Base-by-base conservation (phyloP, 2,888 invertebrate species). In the Synanthedon formicaeformis region DNA sequence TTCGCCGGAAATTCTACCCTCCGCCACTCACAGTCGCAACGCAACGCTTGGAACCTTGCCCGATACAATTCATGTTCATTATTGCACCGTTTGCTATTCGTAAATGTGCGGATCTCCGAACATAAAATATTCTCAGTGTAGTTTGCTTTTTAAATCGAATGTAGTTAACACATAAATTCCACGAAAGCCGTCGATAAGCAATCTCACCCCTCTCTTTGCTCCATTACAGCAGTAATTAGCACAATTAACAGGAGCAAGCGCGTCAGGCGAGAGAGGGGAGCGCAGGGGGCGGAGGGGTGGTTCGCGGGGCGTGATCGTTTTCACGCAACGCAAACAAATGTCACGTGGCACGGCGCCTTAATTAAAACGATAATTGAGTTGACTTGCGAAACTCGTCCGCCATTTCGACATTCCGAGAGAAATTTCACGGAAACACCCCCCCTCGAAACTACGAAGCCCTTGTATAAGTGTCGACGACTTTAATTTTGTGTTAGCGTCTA, bases 341-440 rank as follows among this genome's bases (percentile, higher is more conserved):
- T 83, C 87, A 87, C 86, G 86, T 85, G 85, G 82, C 80, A 74
- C 75, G 75, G 75, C 77, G 83, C 85, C 83, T 85, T 87, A 86
- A 87, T 87, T 87, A 87, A 87, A 87, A 87, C 86, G 86, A 86
- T 87, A 87, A 87, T 87, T 87, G 86, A 86, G 86, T 87, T 85
- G 86, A 87, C 85, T 86, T 81, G 84, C 76, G 84, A 85, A 87
- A 85, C 82, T 85, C 84, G 81, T 81, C 83, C 85, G 83, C 84
- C 85, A 82, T 86, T 86, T 84, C 82, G 78, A 80, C 82, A 84
- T 85, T 81, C 81, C 78, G 71, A 73, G 80, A 75, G 84, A 80
- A 85, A 81, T 80, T 85, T 84, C 80, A 76, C 75, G 75, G 75
- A 80, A 79, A 76, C 78, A 76, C 79, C 79, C 81, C 23, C 34